A percentile compares a stretch with the other conserved stretches of the same genome.
phyloP scores from a whole-genome alignment of 2,113 vertebrate genomes.

The Pelusios castaneus region DNA sequence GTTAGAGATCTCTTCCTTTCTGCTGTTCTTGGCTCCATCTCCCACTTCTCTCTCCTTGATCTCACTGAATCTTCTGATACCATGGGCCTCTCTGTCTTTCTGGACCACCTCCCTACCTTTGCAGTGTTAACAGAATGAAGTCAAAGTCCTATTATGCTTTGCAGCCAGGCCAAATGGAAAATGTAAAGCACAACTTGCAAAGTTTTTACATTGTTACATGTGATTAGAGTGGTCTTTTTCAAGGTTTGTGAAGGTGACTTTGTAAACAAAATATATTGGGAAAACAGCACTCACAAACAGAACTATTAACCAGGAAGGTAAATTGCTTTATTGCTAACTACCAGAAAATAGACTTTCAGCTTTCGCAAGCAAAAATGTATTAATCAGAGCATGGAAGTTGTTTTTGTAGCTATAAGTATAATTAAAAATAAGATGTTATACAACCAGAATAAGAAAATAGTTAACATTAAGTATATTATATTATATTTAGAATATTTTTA shows the following conservation, averaged over 20 bases:
- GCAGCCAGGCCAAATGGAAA: background rate
- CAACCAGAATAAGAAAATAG: background rate
- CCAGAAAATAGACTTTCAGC: background rate
- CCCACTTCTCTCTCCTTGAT: conserved; percentile 27
- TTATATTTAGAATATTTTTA: background rate
- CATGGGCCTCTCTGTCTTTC: background rate
- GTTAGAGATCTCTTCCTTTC: conserved; percentile 1
- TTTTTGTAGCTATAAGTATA: background rate
- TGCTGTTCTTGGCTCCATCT: background rate
- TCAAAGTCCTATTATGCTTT: background rate
- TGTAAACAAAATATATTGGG: background rate
- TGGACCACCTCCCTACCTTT: background rate
- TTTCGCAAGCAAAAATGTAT: background rate
- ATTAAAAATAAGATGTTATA: background rate
- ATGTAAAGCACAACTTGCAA: background rate
- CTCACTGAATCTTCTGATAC: background rate
- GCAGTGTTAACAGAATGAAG: background rate
- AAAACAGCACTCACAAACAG: background rate
- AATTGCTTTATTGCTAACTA: background rate
- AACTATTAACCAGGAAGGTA: background rate
- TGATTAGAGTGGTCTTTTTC: background rate
- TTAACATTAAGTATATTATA: background rate
- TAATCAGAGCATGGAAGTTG: background rate
- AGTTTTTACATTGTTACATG: background rate
- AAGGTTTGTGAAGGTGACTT: background rate